phyloP scores from a whole-genome alignment of 2,888 invertebrate genomes.

The Boloria euphrosyne region DNA sequence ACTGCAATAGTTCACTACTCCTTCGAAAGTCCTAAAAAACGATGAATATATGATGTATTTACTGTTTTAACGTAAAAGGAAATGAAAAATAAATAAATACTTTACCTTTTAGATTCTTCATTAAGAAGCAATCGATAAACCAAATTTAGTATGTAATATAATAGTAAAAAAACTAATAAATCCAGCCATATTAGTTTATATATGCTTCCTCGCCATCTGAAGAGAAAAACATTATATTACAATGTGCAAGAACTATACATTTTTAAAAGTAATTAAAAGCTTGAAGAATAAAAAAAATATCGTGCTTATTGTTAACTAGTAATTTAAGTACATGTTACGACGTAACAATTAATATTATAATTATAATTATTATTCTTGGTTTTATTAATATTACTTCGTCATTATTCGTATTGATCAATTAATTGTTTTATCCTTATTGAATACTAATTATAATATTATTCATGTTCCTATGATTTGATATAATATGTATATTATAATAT shows the following conservation, averaged over 20 bases:
- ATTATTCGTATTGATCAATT: too few species aligned
- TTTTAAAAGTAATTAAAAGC: too few species aligned
- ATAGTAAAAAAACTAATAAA: conserved; percentile 88
- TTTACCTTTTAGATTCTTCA: conserved; percentile 86
- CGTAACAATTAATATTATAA: too few species aligned
- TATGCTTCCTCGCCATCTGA: conserved; percentile 96
- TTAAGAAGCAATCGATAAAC: conserved; percentile 88
- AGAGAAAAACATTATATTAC: conserved; percentile 53
- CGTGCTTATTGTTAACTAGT: too few species aligned
- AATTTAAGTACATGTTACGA: too few species aligned
- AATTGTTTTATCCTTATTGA: too few species aligned
- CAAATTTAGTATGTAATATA: conserved; percentile 90
- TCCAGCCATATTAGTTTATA: conserved; percentile 97
- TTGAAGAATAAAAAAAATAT: too few species aligned
- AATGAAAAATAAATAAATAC: conserved; percentile 2
- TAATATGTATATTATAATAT: too few species aligned
- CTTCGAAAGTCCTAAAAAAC: conserved; percentile 88
- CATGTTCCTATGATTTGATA: too few species aligned
- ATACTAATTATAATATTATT: too few species aligned
- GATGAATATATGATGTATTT: not conserved
- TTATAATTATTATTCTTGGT: too few species aligned
- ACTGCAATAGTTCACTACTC: conserved; percentile 91
- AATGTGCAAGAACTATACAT: not conserved
- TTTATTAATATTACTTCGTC: too few species aligned
- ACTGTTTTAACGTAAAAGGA: conserved; percentile 26